A percentile compares a stretch with the other conserved stretches of the same genome.
These are phyloP conservation scores for Heterotis niloticus DNA, from an alignment of 2,113 vertebrate species.

Conservation along the genomic window DNA sequence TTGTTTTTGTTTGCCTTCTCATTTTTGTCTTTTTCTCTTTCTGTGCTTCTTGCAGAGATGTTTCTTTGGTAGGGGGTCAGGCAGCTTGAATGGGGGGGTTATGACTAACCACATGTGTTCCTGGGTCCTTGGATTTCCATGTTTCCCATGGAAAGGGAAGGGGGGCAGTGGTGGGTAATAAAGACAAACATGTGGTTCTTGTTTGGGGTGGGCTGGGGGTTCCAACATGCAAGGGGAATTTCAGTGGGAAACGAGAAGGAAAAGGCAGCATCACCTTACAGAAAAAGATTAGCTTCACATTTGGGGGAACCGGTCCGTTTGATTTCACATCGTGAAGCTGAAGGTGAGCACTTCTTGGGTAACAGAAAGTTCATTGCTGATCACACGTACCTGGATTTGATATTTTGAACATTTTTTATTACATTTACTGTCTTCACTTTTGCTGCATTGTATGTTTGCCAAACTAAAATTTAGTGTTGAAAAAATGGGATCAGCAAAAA, in stretches of 20 bases:
- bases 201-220: conserved; percentile 54
- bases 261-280: no score
- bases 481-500: no score
- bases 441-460: no score
- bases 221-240: conserved; percentile 39
- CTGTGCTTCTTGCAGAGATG: conserved; percentile 44
- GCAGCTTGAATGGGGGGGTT: conserved; percentile 30
- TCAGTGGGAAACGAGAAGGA: not conserved
- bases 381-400: no score
- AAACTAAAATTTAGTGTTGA: no score
- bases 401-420: no score
- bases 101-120: conserved; percentile 68
- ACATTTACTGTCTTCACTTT: no score
- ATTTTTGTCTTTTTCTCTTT: conserved; percentile 40
- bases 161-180: conserved; percentile 47
- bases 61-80: conserved; percentile 46
- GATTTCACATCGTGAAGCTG: no score
- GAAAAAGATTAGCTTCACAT: no score
- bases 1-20: conserved; percentile 39
- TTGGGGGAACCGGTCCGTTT: no score
- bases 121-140: conserved; percentile 62
- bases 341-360: no score
- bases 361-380: no score
- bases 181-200: conserved; percentile 66
- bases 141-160: conserved; percentile 70